phyloP scores from a whole-genome alignment of 2,888 invertebrate species.

The Drosophila multiciliata region DNA sequence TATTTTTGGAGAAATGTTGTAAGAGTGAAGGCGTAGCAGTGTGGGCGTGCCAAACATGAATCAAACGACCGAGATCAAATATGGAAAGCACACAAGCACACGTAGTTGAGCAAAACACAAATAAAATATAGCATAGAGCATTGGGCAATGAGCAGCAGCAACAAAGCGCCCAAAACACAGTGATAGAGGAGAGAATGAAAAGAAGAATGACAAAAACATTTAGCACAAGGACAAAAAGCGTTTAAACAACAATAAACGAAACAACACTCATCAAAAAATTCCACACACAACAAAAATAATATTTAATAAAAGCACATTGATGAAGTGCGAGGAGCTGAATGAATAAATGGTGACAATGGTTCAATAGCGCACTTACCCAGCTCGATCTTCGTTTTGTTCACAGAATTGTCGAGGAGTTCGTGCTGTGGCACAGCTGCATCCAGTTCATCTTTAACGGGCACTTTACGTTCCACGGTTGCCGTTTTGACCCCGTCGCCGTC shows the following conservation, averaged over 20 bases:
- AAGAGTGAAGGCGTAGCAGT: slow-evolving; percentile 19
- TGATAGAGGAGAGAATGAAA: slow-evolving; percentile 45
- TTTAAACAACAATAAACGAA: slow-evolving; percentile 22
- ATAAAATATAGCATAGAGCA: slow-evolving; percentile 22
- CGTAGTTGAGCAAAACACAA: slow-evolving; percentile 54
- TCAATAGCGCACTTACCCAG: slow-evolving; percentile 85
- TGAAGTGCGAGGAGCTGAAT: slow-evolving; percentile 27
- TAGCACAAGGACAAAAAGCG: slow-evolving; percentile 55
- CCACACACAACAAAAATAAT: slow-evolving; percentile 17
- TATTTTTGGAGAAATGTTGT: neutral
- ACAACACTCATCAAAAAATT: slow-evolving; percentile 14
- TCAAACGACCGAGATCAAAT: slow-evolving; percentile 56
- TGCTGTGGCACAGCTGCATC: slow-evolving; percentile 95
- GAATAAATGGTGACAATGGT: neutral
- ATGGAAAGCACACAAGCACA: slow-evolving; percentile 52
- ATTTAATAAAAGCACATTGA: slow-evolving; percentile 8
- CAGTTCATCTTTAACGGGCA: slow-evolving; percentile 90
- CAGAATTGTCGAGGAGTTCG: slow-evolving; percentile 94
- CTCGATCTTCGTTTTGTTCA: slow-evolving; percentile 93
- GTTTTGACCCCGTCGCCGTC: slow-evolving; percentile 89
- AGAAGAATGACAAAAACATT: slow-evolving; percentile 56
- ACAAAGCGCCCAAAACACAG: slow-evolving; percentile 39
- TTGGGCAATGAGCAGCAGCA: slow-evolving; percentile 29
- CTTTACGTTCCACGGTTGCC: slow-evolving; percentile 90
- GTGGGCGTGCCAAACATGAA: slow-evolving; percentile 68